A percentile compares a stretch with the other conserved stretches of the same genome.
These are phyloP conservation scores for Trichosurus vulpecula DNA, from an alignment of 2,797 vertebrate genomes.

Conservation along the genomic window DNA sequence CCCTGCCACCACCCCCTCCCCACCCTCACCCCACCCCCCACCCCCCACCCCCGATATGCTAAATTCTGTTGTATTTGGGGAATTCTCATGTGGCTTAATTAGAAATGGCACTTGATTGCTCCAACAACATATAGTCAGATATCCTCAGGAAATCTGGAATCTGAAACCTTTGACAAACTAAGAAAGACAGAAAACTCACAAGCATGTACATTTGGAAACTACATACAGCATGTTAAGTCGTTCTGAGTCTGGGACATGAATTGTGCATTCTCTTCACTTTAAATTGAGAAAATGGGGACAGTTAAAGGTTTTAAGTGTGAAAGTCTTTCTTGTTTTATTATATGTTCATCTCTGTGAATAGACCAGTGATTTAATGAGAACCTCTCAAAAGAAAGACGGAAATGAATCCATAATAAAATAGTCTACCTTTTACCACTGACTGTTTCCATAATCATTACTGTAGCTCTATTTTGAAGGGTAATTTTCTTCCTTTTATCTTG, in stretches of 20 bases:
- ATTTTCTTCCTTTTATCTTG: neutral
- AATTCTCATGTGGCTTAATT: neutral
- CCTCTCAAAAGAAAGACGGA: neutral
- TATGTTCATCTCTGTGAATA: neutral
- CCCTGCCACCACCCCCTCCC: no score
- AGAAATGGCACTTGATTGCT: neutral
- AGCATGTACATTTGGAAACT: neutral
- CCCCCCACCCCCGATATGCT: neutral
- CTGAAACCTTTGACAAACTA: neutral
- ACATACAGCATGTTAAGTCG: neutral
- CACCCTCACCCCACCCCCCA: no score
- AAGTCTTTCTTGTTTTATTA: neutral
- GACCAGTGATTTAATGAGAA: neutral
- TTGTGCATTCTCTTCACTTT: neutral
- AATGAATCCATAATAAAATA: neutral
- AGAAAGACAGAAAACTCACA: neutral
- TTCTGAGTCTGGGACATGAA: neutral
- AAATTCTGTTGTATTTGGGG: neutral
- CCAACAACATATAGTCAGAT: neutral
- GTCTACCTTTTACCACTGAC: neutral
- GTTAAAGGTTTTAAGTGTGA: neutral
- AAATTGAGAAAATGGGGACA: neutral
- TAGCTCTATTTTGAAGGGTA: neutral
- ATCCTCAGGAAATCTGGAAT: neutral
- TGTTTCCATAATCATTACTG: neutral